Conservation (phyloP, 2,113 vertebrate genomes). For the Mohoua ochrocephala region DNA sequence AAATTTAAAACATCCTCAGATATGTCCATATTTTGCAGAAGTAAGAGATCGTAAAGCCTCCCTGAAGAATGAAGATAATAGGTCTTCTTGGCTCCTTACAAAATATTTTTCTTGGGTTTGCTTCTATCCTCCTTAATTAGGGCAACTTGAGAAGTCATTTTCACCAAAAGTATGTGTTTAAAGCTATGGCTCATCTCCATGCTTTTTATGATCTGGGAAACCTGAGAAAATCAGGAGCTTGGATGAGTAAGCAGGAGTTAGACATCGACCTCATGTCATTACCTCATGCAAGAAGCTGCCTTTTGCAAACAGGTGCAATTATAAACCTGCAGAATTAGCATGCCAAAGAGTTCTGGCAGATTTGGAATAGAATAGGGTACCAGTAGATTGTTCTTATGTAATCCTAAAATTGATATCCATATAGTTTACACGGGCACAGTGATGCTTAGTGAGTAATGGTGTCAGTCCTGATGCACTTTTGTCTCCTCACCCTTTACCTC, state of each 20-base stretch:
- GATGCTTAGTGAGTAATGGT: not conserved
- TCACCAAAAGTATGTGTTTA: not conserved
- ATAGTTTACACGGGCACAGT: not conserved
- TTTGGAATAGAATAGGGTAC: not conserved
- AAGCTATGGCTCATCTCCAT: not conserved
- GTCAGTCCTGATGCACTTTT: not conserved
- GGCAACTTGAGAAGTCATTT: not conserved
- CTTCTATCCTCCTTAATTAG: not conserved
- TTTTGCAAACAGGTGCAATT: not conserved
- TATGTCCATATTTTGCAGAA: not conserved
- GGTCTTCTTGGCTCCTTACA: not conserved
- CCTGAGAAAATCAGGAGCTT: not conserved
- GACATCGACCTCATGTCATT: fast-evolving
- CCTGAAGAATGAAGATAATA: not conserved
- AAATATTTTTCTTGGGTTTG: not conserved
- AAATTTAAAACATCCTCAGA: not conserved
- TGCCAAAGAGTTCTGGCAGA: not conserved
- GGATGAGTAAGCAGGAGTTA: not conserved
- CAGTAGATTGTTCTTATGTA: not conserved
- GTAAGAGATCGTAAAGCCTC: not conserved
- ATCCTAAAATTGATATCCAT: not conserved
- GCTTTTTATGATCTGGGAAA: not conserved
- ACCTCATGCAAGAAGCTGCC: not conserved
- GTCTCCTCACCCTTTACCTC: not conserved
- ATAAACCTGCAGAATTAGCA: not conserved